phyloP scores from a whole-genome alignment of 2,888 invertebrate genomes.

The Chloromyia formosa region DNA sequence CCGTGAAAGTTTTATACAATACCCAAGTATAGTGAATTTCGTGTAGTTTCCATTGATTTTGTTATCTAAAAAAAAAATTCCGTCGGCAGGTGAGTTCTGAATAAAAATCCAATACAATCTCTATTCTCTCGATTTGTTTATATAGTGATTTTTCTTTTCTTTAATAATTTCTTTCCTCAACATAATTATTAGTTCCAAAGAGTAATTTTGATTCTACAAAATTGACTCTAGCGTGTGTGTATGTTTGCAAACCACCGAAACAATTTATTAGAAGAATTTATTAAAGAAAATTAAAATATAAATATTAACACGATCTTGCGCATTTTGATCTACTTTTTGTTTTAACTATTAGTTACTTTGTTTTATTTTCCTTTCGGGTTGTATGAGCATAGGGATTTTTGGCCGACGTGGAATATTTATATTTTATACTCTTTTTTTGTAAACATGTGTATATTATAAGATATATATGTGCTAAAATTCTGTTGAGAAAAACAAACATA shows the following conservation, averaged over 20 bases:
- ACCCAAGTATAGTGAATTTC: slow-evolving; percentile 38
- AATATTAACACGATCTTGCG: slow-evolving; percentile 44
- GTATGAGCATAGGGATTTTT: slow-evolving; percentile 65
- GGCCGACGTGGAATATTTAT: slow-evolving; percentile 62
- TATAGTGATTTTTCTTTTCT: slow-evolving; percentile 49
- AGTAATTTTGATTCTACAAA: slow-evolving; percentile 50
- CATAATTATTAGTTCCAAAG: slow-evolving; percentile 46
- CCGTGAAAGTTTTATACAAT: slow-evolving; percentile 16
- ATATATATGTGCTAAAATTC: slow-evolving; percentile 17
- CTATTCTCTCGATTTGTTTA: slow-evolving; percentile 56
- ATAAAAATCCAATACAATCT: slow-evolving; percentile 49
- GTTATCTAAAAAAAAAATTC: slow-evolving; percentile 50
- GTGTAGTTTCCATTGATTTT: slow-evolving; percentile 14
- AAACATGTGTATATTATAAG: slow-evolving; percentile 21
- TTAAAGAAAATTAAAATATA: slow-evolving; percentile 48
- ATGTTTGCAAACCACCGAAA: too few species aligned
- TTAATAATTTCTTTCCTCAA: slow-evolving; percentile 51
- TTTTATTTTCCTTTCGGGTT: slow-evolving; percentile 57
- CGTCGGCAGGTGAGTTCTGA: slow-evolving; percentile 58
- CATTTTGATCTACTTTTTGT: slow-evolving; percentile 33
- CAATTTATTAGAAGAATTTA: slow-evolving; percentile 37
- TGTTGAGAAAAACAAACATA: slow-evolving; percentile 42
- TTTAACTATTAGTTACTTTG: slow-evolving; percentile 26
- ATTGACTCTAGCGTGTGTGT: too few species aligned
- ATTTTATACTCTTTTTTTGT: slow-evolving; percentile 32